These are phyloP conservation scores for Sitodiplosis mosellana DNA, from an alignment of 1,140 invertebrate genomes.

Conservation along the genomic window DNA sequence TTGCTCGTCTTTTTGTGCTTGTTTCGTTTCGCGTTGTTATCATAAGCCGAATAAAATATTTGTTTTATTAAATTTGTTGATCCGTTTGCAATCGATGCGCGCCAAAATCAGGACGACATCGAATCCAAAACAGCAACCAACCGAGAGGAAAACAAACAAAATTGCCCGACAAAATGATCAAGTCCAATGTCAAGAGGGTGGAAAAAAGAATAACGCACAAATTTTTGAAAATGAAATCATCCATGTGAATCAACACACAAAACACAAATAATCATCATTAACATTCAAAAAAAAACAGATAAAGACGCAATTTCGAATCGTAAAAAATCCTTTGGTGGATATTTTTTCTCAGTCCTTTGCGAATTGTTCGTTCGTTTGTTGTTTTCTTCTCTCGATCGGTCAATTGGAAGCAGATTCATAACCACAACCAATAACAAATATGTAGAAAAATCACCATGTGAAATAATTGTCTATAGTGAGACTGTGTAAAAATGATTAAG, in stretches of 20 bases:
- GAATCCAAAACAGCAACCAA: not conserved
- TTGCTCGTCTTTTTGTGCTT: too few relatives aligned
- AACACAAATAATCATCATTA: not conserved
- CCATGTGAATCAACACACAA: too few relatives aligned
- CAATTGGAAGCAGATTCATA: too few relatives aligned
- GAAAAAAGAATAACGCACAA: not conserved
- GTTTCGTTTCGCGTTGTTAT: too few relatives aligned
- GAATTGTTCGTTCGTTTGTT: not conserved
- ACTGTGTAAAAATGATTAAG: not conserved
- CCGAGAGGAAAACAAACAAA: not conserved
- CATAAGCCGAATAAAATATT: too few relatives aligned
- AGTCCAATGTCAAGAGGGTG: not conserved
- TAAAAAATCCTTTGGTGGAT: not conserved
- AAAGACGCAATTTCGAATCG: too few relatives aligned
- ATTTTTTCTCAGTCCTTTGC: not conserved
- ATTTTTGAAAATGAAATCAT: not conserved
- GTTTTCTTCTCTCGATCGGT: too few relatives aligned
- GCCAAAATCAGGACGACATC: too few relatives aligned
- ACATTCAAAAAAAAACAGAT: not conserved
- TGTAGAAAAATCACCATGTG: too few relatives aligned
- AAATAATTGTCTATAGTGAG: not conserved
- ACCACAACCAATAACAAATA: too few relatives aligned
- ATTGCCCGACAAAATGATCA: not conserved
- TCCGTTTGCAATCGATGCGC: too few relatives aligned
- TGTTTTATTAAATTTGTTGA: too few relatives aligned